Percentiles rank a stretch among this genome's conserved stretches.
These are phyloP conservation scores for Phrynosoma platyrhinos DNA, from an alignment of 2,113 vertebrate genomes.

Conservation along the genomic window DNA sequence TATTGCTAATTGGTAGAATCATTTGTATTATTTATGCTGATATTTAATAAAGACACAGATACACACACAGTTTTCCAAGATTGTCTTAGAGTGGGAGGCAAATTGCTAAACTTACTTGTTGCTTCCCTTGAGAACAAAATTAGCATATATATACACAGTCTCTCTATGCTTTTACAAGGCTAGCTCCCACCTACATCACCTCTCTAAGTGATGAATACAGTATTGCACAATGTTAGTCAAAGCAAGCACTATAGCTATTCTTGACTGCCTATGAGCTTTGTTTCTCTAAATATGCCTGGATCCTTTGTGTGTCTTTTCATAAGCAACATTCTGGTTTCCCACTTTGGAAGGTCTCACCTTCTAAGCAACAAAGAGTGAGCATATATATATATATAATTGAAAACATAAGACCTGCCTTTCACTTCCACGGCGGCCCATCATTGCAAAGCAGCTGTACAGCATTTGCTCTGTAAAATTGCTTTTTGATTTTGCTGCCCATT, in stretches of 20 bases:
- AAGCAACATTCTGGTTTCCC: fast-evolving
- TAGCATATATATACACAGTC: too few species aligned
- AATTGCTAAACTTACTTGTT: too few species aligned
- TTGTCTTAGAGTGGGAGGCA: too few species aligned
- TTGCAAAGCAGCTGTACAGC: slow-evolving; percentile 6
- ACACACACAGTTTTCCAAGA: too few species aligned
- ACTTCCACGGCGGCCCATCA: not conserved
- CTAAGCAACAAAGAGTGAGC: not conserved
- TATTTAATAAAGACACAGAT: too few species aligned
- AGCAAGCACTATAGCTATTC: not conserved
- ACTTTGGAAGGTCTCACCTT: not conserved
- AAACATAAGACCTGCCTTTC: slow-evolving; percentile 7
- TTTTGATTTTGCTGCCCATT: slow-evolving; percentile 19
- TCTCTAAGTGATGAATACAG: not conserved
- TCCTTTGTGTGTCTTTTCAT: not conserved
- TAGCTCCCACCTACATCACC: too few species aligned
- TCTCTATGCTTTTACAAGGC: too few species aligned
- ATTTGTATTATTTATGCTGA: too few species aligned
- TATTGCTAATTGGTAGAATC: too few species aligned
- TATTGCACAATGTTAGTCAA: not conserved
- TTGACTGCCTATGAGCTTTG: not conserved
- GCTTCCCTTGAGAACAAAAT: too few species aligned
- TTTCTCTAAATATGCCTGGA: not conserved
- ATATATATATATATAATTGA: not conserved
- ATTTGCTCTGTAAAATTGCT: not conserved